Evolutionary conservation across 2,113 vertebrate genomes (phyloP).

Genomic region (Arothron firmamentum): DNA sequence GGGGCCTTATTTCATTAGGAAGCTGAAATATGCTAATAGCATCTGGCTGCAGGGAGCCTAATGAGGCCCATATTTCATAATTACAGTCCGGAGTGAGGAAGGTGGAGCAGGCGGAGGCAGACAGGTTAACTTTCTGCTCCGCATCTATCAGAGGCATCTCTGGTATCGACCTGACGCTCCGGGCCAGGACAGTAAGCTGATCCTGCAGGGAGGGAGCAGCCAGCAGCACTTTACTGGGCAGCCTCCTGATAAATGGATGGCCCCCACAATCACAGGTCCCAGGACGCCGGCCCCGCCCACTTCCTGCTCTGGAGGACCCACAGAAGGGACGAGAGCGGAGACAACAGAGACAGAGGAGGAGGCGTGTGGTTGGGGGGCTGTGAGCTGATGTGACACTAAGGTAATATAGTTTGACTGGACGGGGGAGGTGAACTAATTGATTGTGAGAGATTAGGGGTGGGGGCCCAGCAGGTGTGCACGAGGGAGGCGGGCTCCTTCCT

Average conservation of each 20-base stretch:
- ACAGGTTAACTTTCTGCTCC: slow-evolving; percentile 59
- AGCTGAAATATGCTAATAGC: slow-evolving; percentile 78
- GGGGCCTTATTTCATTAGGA: slow-evolving; percentile 76
- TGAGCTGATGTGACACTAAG: slow-evolving; percentile 59
- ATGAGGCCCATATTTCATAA: slow-evolving; percentile 76
- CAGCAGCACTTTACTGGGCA: slow-evolving; percentile 60
- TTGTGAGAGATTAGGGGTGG: slow-evolving; percentile 68
- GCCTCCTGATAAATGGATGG: slow-evolving; percentile 61
- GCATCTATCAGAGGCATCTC: slow-evolving; percentile 67
- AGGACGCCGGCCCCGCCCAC: slow-evolving; percentile 50
- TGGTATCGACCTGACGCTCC: slow-evolving; percentile 65
- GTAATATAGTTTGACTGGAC: slow-evolving; percentile 68
- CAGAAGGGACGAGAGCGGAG: slow-evolving; percentile 13
- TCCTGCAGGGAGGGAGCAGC: slow-evolving; percentile 41
- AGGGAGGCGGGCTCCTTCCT: slow-evolving; percentile 43
- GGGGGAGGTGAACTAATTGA: slow-evolving; percentile 76
- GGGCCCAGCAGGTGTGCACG: slow-evolving; percentile 72
- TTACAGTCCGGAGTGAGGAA: slow-evolving; percentile 56
- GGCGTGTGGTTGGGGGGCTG: slow-evolving; percentile 6
- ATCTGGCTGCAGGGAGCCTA: slow-evolving; percentile 71
- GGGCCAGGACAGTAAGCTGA: slow-evolving; percentile 65
- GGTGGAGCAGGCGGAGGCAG: slow-evolving; percentile 51
- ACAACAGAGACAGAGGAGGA: slow-evolving; percentile 24
- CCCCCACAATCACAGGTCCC: slow-evolving; percentile 50
- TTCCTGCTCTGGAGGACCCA: slow-evolving; percentile 52